Conservation (phyloP, 2,888 invertebrate species). For the Mellilla xanthometata region DNA sequence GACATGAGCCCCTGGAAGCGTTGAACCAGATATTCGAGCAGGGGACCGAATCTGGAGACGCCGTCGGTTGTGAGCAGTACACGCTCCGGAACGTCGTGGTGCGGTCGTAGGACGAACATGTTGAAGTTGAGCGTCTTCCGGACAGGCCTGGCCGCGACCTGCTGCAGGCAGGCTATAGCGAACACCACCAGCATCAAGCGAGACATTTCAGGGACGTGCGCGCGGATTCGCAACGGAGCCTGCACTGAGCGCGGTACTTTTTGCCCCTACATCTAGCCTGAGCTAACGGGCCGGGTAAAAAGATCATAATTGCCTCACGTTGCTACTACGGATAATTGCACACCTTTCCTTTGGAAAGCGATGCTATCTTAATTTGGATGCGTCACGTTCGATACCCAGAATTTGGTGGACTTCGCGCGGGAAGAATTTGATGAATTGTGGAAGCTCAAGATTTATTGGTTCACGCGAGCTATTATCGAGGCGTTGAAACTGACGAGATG, state of each 20-base stretch:
- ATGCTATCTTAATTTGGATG: conserved; percentile 68
- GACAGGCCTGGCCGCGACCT: conserved; percentile 57
- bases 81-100: conserved; percentile 56
- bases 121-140: conserved; percentile 72
- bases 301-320: conserved; percentile 74
- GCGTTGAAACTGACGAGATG: conserved; percentile 32
- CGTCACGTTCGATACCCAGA: conserved; percentile 55
- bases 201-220: conserved; percentile 51
- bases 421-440: conserved; percentile 14
- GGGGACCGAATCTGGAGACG: conserved; percentile 84
- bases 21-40: conserved; percentile 86
- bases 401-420: conserved; percentile 37
- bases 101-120: conserved; percentile 69
- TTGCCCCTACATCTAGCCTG: conserved; percentile 69
- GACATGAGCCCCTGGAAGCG: conserved; percentile 87
- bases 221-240: conserved; percentile 51
- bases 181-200: conserved; percentile 51
- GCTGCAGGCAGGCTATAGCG: conserved; percentile 51
- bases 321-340: conserved; percentile 67
- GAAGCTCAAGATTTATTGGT: conserved; percentile 42
- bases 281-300: conserved; percentile 78
- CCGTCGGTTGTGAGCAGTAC: conserved; percentile 63
- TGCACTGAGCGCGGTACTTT: conserved; percentile 65
- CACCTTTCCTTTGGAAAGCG: conserved; percentile 81
- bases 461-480: conserved; percentile 33